phyloP scores from a whole-genome alignment of 2,888 invertebrate species.

The Tachina fera region DNA sequence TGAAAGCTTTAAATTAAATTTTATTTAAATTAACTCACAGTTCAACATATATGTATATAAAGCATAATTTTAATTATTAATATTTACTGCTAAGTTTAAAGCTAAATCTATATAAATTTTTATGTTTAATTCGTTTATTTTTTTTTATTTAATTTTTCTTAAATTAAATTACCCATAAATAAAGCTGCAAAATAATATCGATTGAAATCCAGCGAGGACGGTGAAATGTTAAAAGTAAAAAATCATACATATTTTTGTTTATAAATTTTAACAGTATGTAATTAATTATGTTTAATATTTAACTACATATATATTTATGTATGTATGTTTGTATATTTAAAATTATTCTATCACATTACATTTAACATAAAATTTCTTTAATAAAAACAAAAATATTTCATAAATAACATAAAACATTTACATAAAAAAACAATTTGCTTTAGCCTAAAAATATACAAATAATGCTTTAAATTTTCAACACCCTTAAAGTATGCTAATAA shows the following conservation, averaged over 20 bases:
- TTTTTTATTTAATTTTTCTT: not conserved
- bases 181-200: constrained; percentile 60
- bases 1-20: constrained; percentile 18
- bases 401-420: constrained; percentile 2
- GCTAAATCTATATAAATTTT: constrained; percentile 24
- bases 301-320: constrained; percentile 40
- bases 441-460: constrained; percentile 19
- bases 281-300: constrained; percentile 33
- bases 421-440: constrained; percentile 4
- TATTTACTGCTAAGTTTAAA: constrained; percentile 12
- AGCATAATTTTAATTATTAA: constrained; percentile 30
- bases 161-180: constrained; percentile 41
- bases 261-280: not conserved
- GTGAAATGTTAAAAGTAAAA: constrained; percentile 51
- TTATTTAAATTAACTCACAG: constrained; percentile 30
- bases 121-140: constrained; percentile 4
- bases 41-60: constrained; percentile 53
- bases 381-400: not conserved
- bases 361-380: constrained; percentile 46
- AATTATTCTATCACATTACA: constrained; percentile 61
- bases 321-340: constrained; percentile 16
- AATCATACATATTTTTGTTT: constrained; percentile 26
- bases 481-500: constrained; percentile 26
- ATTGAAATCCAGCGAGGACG: constrained; percentile 59
- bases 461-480: not conserved